These are phyloP conservation scores for Esox niger DNA, from an alignment of 2,113 vertebrate genomes.

Conservation along the genomic window DNA sequence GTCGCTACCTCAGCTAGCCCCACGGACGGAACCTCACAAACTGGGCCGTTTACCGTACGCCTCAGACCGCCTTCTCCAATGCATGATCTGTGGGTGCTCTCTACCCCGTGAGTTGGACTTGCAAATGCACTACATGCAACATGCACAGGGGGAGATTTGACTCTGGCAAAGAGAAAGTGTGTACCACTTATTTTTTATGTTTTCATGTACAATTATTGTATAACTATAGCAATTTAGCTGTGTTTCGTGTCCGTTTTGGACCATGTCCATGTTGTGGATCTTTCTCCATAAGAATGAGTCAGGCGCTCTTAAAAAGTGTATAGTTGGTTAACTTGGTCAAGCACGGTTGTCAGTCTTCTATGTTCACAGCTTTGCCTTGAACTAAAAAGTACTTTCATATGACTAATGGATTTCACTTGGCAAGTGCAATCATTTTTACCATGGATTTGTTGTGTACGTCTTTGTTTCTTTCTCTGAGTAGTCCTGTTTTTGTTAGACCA, in stretches of 20 bases:
- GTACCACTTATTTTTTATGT: not conserved
- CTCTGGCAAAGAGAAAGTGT: not conserved
- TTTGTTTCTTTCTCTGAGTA: too few species aligned
- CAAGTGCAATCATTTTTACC: too few species aligned
- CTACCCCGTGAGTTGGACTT: constrained; percentile 72
- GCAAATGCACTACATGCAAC: constrained; percentile 78
- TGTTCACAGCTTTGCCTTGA: too few species aligned
- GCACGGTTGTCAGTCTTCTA: too few species aligned
- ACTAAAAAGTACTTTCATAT: too few species aligned
- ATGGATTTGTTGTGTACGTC: too few species aligned
- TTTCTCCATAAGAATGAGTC: not conserved
- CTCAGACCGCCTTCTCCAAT: constrained; percentile 69
- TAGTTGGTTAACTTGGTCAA: too few species aligned
- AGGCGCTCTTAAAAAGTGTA: too few species aligned
- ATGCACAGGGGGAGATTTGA: constrained; percentile 75
- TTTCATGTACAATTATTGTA: not conserved
- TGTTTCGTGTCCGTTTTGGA: not conserved
- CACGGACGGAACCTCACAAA: constrained; percentile 62
- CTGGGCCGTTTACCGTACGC: constrained; percentile 62
- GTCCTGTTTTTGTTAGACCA: too few species aligned
- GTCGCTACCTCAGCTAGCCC: constrained; percentile 61
- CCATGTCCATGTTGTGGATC: not conserved
- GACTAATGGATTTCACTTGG: too few species aligned
- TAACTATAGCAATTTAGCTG: not conserved
- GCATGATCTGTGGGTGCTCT: constrained; percentile 76